Evolutionary conservation across 1,140 invertebrate species (phyloP), one percentile per base, ranked within the genome.

Genomic region (Lutraria rhynchaena): DNA sequence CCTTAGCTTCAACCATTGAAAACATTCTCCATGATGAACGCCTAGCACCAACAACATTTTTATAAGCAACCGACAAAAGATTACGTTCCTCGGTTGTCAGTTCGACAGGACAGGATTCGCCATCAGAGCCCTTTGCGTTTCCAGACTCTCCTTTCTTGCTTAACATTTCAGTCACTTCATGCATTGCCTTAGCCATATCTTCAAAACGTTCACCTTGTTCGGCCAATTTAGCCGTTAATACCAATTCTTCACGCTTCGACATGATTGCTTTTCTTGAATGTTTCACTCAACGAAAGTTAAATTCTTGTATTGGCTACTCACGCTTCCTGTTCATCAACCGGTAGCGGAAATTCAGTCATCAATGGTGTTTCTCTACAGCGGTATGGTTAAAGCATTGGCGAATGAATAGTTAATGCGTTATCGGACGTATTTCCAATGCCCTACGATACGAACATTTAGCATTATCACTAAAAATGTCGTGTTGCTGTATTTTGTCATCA

Each of bases 21-120:
- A 99, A 98, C 92, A 99, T 98, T 90, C 98, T 95, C 98, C 98
- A 99, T 89, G 98, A 98, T 95, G 98, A 94, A 89, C 98, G 95
- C 91, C 98, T 95, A 87, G 98, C 98, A 83, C 98, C 98, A 82
- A 99, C 98, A 67, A 99, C 98, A 94, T 99, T 99, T 95, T 99
- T 99, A 94, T 99, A 99, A 86, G 98, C 98, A 88, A 99, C 98
- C 73, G 98, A 99, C 86, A 99, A 95, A 65, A 99, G 95, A 94
- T 99, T 99, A 89, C 98, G 95, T 93, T 99, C 98, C 63, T 92
- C 91, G 27, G 81, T 78, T 2, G 86, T 87, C 19, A 92, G 83
- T 61, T 89, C 85, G 31, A 82, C 80, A 4, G 77, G 53, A n/a
- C 85, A 81, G 0, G 63, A 58, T 22, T 86, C 81, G 0, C 46